phyloP scores from a whole-genome alignment of 2,113 vertebrate species.

The Poeciliopsis prolifica region DNA sequence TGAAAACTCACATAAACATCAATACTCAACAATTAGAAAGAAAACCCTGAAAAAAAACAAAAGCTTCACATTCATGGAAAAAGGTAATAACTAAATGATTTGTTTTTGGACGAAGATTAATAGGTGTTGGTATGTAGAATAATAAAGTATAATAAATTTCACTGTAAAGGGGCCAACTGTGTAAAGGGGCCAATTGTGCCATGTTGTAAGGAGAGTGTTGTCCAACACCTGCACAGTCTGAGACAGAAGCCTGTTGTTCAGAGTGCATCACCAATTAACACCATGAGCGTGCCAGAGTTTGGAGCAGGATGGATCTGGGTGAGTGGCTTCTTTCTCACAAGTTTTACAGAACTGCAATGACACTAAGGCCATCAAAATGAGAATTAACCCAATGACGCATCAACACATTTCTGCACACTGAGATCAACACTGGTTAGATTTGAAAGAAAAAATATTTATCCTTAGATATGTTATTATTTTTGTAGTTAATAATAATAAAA shows the following conservation, averaged over 20 bases:
- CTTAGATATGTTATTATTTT: rapidly evolving
- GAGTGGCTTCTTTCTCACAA: neutral
- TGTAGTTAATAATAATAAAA: neutral
- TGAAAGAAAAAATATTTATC: neutral
- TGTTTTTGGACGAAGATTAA: too few species aligned
- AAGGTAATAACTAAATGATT: too few species aligned
- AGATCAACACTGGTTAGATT: neutral
- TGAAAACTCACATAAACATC: too few species aligned
- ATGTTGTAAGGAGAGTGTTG: neutral
- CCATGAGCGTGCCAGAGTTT: neutral
- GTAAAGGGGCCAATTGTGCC: too few species aligned
- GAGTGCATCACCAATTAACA: neutral
- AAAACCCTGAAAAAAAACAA: neutral
- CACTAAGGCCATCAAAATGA: neutral
- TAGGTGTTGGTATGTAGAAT: too few species aligned
- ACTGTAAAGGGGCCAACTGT: neutral
- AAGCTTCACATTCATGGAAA: too few species aligned
- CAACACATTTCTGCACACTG: neutral
- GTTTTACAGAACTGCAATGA: neutral
- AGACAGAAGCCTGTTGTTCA: neutral
- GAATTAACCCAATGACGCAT: neutral
- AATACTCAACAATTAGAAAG: too few species aligned
- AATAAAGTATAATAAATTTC: too few species aligned
- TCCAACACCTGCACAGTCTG: neutral
- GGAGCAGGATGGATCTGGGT: neutral